phyloP scores from a whole-genome alignment of 2,113 vertebrate species.

The Alligator sinensis region DNA sequence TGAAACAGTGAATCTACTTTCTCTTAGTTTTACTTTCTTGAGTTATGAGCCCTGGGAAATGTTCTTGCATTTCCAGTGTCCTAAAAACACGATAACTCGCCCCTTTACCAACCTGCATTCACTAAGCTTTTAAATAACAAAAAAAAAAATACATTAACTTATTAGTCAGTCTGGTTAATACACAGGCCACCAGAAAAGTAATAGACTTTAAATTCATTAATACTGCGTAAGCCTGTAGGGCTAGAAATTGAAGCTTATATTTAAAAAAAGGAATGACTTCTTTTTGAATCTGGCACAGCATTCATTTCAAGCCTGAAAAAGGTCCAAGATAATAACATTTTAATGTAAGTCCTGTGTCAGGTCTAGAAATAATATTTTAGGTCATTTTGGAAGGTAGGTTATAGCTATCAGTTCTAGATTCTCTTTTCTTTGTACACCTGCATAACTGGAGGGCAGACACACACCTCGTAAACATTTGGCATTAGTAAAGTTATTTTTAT shows the following conservation, averaged over 20 bases:
- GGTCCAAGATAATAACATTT: background rate
- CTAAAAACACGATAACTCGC: fast-evolving
- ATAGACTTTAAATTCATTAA: background rate
- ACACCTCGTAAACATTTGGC: background rate
- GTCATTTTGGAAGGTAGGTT: background rate
- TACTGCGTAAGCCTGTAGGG: background rate
- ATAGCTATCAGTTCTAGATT: background rate
- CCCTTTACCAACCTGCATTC: background rate
- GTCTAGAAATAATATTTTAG: background rate
- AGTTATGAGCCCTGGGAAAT: background rate
- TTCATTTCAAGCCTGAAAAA: background rate
- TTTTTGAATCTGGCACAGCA: background rate
- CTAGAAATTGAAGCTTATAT: background rate
- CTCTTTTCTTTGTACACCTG: background rate
- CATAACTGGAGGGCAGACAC: background rate
- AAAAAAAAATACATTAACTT: background rate
- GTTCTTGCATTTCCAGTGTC: fast-evolving
- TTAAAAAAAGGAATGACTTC: background rate
- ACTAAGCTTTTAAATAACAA: background rate
- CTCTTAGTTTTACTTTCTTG: background rate
- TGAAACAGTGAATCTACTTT: background rate
- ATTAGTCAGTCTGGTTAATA: background rate
- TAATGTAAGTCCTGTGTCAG: background rate
- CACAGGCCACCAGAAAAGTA: fast-evolving
- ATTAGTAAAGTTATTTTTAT: too few species aligned